Conservation (phyloP, 1,140 invertebrate genomes). For the Probaryconus sp. region DNA sequence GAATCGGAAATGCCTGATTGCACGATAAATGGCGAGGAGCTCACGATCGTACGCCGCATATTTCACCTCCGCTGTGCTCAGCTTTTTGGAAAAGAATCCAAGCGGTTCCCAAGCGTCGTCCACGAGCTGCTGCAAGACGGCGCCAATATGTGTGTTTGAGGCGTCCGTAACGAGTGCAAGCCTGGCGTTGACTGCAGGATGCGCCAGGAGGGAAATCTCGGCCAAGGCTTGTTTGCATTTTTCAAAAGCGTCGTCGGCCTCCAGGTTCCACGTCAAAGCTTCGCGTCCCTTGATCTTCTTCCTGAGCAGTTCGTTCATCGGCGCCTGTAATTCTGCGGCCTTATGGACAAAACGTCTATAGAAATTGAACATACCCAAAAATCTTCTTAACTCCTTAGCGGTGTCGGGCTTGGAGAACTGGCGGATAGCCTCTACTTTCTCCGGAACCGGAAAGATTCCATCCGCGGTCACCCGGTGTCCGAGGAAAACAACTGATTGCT, state of each 20-base stretch:
- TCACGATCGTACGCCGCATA: background rate
- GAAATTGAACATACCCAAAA: slow-evolving; percentile 59
- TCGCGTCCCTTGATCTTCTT: background rate
- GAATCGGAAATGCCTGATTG: slow-evolving; percentile 1
- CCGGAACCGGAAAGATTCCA: slow-evolving; percentile 60
- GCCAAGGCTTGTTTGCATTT: background rate
- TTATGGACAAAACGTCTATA: slow-evolving; percentile 54
- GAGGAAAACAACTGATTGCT: slow-evolving; percentile 60
- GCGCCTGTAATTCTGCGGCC: no score
- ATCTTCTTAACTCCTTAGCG: background rate
- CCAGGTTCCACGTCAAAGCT: background rate
- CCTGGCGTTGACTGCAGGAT: background rate
- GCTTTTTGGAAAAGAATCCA: slow-evolving; percentile 3
- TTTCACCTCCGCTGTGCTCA: background rate
- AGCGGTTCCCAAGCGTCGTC: background rate
- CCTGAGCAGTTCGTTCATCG: background rate
- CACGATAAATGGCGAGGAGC: background rate
- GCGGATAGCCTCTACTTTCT: slow-evolving; percentile 22
- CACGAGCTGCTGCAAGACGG: background rate
- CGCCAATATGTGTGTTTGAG: background rate
- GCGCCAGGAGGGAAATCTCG: background rate
- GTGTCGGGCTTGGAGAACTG: slow-evolving; percentile 33
- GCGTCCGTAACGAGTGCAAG: background rate
- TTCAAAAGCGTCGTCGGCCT: background rate
- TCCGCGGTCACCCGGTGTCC: slow-evolving; percentile 62